These are phyloP conservation scores for Nemotelus pantherinus DNA, from an alignment of 2,888 invertebrate genomes.

Conservation along the genomic window DNA sequence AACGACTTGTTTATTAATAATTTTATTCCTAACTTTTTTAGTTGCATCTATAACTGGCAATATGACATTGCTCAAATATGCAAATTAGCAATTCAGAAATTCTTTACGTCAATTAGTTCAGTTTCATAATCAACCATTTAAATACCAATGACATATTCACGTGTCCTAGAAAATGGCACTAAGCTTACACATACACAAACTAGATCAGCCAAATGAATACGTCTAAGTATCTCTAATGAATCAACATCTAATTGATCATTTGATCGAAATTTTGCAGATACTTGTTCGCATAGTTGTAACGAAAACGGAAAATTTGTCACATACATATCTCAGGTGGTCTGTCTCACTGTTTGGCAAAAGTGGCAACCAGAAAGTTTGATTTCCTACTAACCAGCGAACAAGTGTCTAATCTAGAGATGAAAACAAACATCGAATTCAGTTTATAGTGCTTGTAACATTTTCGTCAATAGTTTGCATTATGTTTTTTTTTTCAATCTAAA, in stretches of 20 bases:
- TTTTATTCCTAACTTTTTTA: too few species aligned
- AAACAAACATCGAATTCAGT: constrained; percentile 31
- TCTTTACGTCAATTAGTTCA: background rate
- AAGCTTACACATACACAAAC: background rate
- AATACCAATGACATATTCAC: constrained; percentile 16
- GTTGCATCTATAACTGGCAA: too few species aligned
- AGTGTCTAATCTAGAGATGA: constrained; percentile 38
- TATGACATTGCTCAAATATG: background rate
- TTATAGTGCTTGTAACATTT: background rate
- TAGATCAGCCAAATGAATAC: background rate
- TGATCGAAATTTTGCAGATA: background rate
- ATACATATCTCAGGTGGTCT: background rate
- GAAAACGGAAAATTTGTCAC: constrained; percentile 30
- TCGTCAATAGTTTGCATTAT: background rate
- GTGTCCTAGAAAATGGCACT: constrained; percentile 5
- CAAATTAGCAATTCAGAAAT: background rate
- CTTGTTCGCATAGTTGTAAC: background rate
- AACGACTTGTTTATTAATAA: too few species aligned
- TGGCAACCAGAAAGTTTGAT: constrained; percentile 13
- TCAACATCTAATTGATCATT: background rate
- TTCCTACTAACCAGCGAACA: constrained; percentile 32
- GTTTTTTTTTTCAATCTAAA: too few species aligned
- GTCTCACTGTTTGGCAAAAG: background rate
- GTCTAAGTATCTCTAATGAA: constrained; percentile 2
- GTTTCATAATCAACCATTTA: constrained; percentile 21